phyloP scores from a whole-genome alignment of 2,888 invertebrate genomes.

The Strigamia crassipes region DNA sequence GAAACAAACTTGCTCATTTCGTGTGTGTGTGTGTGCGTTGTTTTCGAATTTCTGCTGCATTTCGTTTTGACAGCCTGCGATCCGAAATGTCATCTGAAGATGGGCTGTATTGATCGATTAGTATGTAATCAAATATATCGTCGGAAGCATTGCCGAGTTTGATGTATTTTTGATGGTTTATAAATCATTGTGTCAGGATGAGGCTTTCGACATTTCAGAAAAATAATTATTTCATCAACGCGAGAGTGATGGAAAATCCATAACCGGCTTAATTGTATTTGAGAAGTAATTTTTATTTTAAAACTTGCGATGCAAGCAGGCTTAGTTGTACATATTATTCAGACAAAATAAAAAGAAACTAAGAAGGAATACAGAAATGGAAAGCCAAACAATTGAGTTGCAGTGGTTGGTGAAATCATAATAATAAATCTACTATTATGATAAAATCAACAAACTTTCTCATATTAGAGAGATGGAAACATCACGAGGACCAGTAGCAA shows the following conservation, averaged over 20 bases:
- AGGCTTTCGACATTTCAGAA: too few species aligned
- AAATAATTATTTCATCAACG: too few species aligned
- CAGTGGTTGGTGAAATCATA: background rate
- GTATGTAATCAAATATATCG: background rate
- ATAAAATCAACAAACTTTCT: constrained; percentile 29
- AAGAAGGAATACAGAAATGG: background rate
- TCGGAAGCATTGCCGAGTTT: background rate
- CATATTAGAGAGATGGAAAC: background rate
- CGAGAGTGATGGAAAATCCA: too few species aligned
- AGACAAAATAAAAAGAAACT: background rate
- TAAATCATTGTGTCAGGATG: too few species aligned
- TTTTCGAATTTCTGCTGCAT: background rate
- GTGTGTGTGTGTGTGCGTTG: too few species aligned
- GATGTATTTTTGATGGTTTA: background rate
- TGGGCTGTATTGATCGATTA: background rate
- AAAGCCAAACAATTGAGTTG: background rate
- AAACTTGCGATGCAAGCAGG: too few species aligned
- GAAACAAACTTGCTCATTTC: background rate
- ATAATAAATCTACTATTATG: too few species aligned
- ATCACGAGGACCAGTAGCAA: background rate
- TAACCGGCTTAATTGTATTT: too few species aligned
- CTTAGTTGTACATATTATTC: too few species aligned
- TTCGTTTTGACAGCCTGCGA: background rate
- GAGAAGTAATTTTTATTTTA: too few species aligned
- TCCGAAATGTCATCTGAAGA: too few species aligned